phyloP scores from a whole-genome alignment of 2,888 invertebrate species.

The Allacma fusca region DNA sequence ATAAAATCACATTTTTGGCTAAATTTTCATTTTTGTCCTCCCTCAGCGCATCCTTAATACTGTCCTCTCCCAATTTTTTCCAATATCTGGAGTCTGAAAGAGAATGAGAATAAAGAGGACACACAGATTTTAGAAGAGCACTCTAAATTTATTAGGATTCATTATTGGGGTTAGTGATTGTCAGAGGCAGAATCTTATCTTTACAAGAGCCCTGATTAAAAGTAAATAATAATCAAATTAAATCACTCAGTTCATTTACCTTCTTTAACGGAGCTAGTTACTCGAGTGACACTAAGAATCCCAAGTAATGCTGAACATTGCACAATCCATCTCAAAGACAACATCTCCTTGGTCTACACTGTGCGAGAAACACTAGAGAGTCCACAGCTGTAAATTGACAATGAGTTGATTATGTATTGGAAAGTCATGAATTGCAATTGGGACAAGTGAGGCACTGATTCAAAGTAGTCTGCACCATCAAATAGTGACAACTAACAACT shows the following conservation, averaged over 20 bases:
- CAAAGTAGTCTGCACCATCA: no score
- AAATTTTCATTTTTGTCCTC: slow-evolving; percentile 70
- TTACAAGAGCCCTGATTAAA: no score
- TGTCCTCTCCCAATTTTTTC: slow-evolving; percentile 64
- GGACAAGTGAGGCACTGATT: no score
- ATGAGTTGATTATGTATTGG: no score
- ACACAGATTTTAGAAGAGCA: no score
- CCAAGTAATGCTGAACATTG: slow-evolving; percentile 7
- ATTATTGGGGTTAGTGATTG: no score
- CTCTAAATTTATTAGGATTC: no score
- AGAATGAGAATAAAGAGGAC: no score
- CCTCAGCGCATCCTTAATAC: slow-evolving; percentile 69
- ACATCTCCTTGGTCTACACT: not conserved
- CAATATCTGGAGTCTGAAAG: slow-evolving; percentile 62
- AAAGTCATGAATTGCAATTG: no score
- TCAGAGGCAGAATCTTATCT: no score
- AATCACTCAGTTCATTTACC: not conserved
- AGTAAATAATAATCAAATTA: not conserved
- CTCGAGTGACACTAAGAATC: not conserved
- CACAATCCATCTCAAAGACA: slow-evolving; percentile 2
- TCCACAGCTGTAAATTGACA: no score
- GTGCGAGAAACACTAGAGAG: not conserved
- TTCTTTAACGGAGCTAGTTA: not conserved
- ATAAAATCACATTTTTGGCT: slow-evolving; percentile 85
- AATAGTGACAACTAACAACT: no score